Conservation (phyloP, 2,797 vertebrate species). For the Falco concolor region DNA sequence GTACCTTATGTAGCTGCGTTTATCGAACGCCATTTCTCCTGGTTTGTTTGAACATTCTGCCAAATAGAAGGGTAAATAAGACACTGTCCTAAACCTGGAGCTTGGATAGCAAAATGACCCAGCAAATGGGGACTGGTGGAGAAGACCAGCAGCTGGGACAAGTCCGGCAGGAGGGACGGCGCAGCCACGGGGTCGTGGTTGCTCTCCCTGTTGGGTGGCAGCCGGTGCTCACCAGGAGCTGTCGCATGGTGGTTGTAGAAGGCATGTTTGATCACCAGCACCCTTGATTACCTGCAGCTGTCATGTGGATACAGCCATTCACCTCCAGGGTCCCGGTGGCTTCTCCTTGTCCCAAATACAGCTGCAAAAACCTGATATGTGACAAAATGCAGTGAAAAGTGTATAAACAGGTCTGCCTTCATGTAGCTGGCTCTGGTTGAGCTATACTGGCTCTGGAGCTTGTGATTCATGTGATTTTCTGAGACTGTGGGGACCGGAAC, state of each 20-base stretch:
- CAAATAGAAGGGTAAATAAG: not conserved
- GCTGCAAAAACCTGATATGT: not conserved
- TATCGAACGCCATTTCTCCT: not conserved
- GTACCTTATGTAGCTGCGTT: not conserved
- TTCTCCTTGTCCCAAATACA: fast-evolving
- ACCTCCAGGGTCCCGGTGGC: fast-evolving
- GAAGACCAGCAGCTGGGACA: fast-evolving
- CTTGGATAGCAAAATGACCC: not conserved
- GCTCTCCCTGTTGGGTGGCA: not conserved
- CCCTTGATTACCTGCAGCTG: no score
- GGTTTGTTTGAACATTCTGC: not conserved
- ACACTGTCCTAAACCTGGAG: not conserved
- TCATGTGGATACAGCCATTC: fast-evolving
- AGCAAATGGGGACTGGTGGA: not conserved
- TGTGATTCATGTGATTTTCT: not conserved
- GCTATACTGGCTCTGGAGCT: not conserved
- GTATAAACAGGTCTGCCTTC: fast-evolving
- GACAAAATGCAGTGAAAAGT: not conserved
- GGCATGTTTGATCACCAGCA: fast-evolving
- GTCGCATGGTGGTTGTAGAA: fast-evolving
- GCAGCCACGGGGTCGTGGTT: fast-evolving
- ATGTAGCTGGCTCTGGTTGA: not conserved
- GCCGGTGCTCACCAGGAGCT: not conserved
- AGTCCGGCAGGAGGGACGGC: not conserved
- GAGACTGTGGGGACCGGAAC: not conserved